Conservation (phyloP, 2,888 invertebrate species). For the Thumatha senex region DNA sequence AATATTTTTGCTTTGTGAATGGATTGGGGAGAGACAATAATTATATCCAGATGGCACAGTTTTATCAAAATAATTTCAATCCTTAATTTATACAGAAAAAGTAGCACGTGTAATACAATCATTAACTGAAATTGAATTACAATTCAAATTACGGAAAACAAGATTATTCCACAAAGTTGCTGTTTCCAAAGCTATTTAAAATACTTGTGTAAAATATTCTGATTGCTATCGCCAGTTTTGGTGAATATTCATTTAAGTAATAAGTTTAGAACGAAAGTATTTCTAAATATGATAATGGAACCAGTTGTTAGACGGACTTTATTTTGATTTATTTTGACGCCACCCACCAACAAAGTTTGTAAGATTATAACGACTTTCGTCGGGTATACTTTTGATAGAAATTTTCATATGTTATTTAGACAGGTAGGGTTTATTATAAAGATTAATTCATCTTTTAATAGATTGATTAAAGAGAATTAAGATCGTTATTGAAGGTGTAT, state of each 20-base stretch:
- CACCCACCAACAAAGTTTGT: conserved; percentile 15
- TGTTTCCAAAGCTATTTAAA: conserved; percentile 15
- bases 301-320: conserved; percentile 25
- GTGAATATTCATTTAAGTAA: conserved; percentile 40
- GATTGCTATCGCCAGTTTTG: conserved; percentile 33
- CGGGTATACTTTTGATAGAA: not conserved
- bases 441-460: not conserved
- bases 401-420: too few relatives aligned
- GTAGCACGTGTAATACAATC: not conserved
- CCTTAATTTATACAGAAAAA: too few relatives aligned
- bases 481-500: too few relatives aligned
- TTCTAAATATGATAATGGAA: conserved; percentile 36
- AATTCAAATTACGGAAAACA: conserved; percentile 19
- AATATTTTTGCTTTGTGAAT: too few relatives aligned
- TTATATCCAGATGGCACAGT: too few relatives aligned
- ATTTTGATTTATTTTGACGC: conserved; percentile 26
- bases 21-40: too few relatives aligned
- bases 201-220: conserved; percentile 29
- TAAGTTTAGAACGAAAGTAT: conserved; percentile 37
- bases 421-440: too few relatives aligned
- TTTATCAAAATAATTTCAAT: too few relatives aligned
- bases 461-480: too few relatives aligned
- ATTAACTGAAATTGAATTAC: conserved; percentile 7
- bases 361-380: conserved; percentile 7
- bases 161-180: conserved; percentile 16